Conservation (phyloP, 2,113 vertebrate genomes). For the Oreocharis arfaki region DNA sequence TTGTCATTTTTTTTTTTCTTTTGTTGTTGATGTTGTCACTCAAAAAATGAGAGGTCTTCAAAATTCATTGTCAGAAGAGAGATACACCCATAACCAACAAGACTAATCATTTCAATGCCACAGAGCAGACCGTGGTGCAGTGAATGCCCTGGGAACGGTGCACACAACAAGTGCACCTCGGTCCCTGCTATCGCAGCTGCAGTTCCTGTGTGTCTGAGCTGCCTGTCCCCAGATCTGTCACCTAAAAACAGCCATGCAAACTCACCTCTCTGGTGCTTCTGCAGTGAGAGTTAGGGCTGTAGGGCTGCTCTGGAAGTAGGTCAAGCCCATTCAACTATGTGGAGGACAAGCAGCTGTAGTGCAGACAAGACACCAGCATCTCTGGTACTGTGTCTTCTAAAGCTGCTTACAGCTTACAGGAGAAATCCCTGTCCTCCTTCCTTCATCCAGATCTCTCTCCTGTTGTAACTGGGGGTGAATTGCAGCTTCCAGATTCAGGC, state of each 20-base stretch:
- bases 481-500: neutral
- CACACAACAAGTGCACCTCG: rapidly evolving
- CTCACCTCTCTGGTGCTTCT: neutral
- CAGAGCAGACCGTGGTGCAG: neutral
- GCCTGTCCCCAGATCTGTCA: neutral
- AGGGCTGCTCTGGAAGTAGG: neutral
- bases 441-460: neutral
- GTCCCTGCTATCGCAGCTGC: neutral
- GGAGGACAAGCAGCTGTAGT: neutral
- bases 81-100: neutral
- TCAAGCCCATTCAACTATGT: neutral
- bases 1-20: neutral
- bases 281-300: neutral
- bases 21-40: neutral
- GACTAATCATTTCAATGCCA: neutral
- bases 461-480: neutral
- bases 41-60: neutral
- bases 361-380: neutral
- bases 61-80: neutral
- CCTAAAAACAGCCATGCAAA: neutral
- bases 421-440: neutral
- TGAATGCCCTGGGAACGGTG: neutral
- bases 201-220: neutral
- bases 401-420: neutral
- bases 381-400: neutral